phyloP scores from a whole-genome alignment of 2,113 vertebrate genomes.

The Nothobranchius furzeri region DNA sequence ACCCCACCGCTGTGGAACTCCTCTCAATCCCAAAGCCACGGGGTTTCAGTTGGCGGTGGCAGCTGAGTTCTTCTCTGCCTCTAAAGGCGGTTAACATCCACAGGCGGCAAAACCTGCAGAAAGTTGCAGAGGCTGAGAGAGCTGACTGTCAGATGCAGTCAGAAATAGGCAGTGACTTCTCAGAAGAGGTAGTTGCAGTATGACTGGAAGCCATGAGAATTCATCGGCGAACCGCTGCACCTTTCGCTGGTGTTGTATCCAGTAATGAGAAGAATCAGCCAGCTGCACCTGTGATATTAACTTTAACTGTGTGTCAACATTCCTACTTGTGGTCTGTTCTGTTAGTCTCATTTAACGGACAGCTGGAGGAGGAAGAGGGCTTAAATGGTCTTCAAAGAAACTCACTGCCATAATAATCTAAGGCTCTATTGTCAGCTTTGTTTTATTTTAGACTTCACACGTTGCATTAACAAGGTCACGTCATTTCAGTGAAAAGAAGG shows the following conservation, averaged over 20 bases:
- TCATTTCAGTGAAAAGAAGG: no score
- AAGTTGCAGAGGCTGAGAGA: conserved; percentile 66
- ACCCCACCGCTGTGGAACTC: conserved; percentile 68
- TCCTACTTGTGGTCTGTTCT: conserved; percentile 48
- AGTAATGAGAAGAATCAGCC: conserved; percentile 31
- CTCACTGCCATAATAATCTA: not conserved
- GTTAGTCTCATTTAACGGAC: conserved; percentile 36
- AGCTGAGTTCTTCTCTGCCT: conserved; percentile 63
- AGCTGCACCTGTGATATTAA: conserved; percentile 41
- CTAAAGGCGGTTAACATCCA: conserved; percentile 56
- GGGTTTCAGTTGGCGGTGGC: conserved; percentile 75
- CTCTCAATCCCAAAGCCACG: conserved; percentile 67
- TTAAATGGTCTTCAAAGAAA: conserved; percentile 1
- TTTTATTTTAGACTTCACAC: not conserved
- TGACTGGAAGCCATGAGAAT: conserved; percentile 67
- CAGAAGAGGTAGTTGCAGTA: conserved; percentile 72
- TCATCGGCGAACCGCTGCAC: not conserved
- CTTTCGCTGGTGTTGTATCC: conserved; percentile 33
- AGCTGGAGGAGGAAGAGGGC: not conserved
- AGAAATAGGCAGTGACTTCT: conserved; percentile 73
- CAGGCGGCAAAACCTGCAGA: conserved; percentile 49
- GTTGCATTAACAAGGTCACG: not conserved
- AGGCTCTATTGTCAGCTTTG: not conserved
- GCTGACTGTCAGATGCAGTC: conserved; percentile 61
- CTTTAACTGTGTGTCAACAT: conserved; percentile 46